Conservation (phyloP, 2,797 vertebrate genomes). For the Pangasius djambal region DNA sequence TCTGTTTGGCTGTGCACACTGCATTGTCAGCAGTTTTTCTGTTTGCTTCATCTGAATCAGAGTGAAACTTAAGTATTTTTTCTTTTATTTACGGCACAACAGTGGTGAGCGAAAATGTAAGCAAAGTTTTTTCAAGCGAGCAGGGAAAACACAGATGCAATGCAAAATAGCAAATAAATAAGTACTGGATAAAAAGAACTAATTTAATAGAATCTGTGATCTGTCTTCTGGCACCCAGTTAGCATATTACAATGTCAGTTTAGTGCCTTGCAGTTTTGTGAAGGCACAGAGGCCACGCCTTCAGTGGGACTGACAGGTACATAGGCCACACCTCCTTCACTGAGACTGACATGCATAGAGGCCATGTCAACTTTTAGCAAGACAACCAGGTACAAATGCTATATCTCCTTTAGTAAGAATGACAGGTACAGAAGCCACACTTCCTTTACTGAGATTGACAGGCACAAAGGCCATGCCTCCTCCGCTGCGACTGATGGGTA, state of each 20-base stretch:
- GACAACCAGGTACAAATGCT: background rate
- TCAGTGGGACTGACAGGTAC: background rate
- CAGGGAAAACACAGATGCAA: background rate
- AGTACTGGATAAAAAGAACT: background rate
- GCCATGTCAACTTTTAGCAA: background rate
- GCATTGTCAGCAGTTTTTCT: background rate
- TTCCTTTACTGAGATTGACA: background rate
- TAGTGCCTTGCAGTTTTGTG: background rate
- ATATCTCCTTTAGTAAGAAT: too few species aligned
- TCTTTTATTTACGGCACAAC: background rate
- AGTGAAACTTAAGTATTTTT: background rate
- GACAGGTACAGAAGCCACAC: background rate
- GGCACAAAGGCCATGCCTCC: background rate
- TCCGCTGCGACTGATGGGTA: background rate
- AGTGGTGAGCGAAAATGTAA: background rate
- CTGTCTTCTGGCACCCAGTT: background rate
- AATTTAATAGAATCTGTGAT: background rate
- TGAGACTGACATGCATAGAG: background rate
- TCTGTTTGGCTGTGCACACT: background rate
- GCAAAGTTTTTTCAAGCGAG: background rate
- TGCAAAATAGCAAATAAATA: background rate
- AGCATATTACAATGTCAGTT: background rate
- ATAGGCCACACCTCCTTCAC: background rate
- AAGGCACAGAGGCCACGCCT: background rate
- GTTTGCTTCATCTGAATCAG: background rate